A percentile compares a stretch with the other conserved stretches of the same genome.
Evolutionary conservation across 2,888 invertebrate genomes (phyloP).

Genomic region (Anorthoa munda): DNA sequence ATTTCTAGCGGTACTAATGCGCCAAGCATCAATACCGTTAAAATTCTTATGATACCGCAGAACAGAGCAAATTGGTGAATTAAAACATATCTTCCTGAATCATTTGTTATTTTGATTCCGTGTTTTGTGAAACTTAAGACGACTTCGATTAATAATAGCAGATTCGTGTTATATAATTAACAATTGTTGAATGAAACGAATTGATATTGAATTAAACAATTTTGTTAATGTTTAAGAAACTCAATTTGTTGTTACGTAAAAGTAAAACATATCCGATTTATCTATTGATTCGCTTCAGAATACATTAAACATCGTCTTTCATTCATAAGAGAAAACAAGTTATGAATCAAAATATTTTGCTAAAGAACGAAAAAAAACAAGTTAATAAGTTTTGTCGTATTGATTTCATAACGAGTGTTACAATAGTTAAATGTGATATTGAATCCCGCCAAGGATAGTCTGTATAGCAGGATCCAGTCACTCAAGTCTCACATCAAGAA

Average conservation of each 20-base stretch:
- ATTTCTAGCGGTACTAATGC: constrained; percentile 58
- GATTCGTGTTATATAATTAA: constrained; percentile 40
- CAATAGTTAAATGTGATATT: no score
- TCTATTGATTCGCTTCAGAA: constrained; percentile 29
- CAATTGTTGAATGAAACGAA: constrained; percentile 7
- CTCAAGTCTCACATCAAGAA: constrained; percentile 12
- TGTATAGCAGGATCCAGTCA: no score
- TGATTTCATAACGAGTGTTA: no score
- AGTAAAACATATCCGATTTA: constrained; percentile 32
- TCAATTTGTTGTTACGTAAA: constrained; percentile 9
- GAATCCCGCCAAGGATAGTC: no score
- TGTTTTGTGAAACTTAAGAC: constrained; percentile 18
- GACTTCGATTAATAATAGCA: constrained; percentile 3
- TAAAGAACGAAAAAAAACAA: neutral
- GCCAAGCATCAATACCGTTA: constrained; percentile 50
- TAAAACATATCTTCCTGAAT: constrained; percentile 40
- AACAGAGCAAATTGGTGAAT: constrained; percentile 40
- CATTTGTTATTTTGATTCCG: constrained; percentile 27
- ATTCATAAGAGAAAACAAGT: constrained; percentile 14
- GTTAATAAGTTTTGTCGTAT: no score
- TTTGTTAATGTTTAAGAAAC: constrained; percentile 11
- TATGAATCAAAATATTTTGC: constrained; percentile 33
- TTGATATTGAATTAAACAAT: constrained; percentile 27
- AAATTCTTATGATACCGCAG: constrained; percentile 46
- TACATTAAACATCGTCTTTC: constrained; percentile 13